phyloP scores from a whole-genome alignment of 2,888 invertebrate genomes.

The Troglohyphantes excavatus region DNA sequence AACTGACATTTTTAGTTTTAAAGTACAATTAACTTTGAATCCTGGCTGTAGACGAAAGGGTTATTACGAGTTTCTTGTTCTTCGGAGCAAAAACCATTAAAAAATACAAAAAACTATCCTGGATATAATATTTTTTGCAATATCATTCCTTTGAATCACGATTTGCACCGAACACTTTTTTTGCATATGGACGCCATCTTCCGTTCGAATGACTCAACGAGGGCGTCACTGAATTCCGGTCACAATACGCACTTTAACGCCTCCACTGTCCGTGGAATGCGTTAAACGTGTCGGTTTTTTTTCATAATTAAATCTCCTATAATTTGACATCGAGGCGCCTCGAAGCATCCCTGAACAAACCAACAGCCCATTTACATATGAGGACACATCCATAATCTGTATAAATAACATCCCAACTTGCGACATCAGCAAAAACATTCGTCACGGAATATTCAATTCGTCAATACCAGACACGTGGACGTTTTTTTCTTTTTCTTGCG shows the following conservation, averaged over 20 bases:
- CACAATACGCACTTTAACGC: background rate
- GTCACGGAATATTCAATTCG: conserved; percentile 33
- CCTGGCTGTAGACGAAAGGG: no score
- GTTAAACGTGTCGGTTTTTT: conserved; percentile 1
- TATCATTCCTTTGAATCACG: no score
- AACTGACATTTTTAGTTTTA: no score
- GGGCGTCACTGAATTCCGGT: background rate
- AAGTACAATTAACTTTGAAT: no score
- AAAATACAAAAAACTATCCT: no score
- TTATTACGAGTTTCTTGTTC: no score
- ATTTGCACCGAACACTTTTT: no score
- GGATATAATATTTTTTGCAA: no score
- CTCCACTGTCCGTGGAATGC: background rate
- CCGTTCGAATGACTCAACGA: background rate
- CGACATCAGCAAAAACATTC: conserved; percentile 40
- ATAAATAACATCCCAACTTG: conserved; percentile 19
- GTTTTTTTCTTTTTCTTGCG: conserved; percentile 13
- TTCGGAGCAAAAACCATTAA: no score
- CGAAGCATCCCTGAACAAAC: conserved; percentile 26
- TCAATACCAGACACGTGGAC: conserved; percentile 33
- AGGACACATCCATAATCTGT: conserved; percentile 27
- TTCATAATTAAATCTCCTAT: conserved; percentile 36
- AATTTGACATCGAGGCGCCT: conserved; percentile 39
- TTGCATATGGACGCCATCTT: no score
- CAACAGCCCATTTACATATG: background rate